Evolutionary conservation across 1,140 invertebrate genomes (phyloP).

Genomic region (Nylanderia fulva): DNA sequence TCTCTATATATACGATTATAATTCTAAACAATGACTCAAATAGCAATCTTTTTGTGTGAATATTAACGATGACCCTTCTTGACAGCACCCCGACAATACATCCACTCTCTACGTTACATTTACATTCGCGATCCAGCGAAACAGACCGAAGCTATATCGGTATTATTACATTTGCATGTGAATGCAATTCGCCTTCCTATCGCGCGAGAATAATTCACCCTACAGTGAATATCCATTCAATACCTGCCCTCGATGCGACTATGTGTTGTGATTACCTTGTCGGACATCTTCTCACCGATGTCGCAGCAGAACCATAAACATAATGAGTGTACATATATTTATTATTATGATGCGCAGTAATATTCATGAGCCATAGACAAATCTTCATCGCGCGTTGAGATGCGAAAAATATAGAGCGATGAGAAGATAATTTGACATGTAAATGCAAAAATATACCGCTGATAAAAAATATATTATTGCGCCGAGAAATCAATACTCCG

Average conservation of each 20-base stretch:
- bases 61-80: neutral
- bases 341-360: conserved; percentile 5
- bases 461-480: neutral
- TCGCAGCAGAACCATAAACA: conserved; percentile 2
- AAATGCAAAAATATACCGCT: neutral
- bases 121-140: conserved; percentile 29
- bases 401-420: neutral
- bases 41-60: neutral
- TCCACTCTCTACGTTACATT: conserved; percentile 25
- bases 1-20: neutral
- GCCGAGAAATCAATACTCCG: neutral
- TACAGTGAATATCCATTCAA: conserved; percentile 49
- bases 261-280: conserved; percentile 49
- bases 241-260: conserved; percentile 31
- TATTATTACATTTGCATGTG: conserved; percentile 63
- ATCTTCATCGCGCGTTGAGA: neutral
- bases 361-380: conserved; percentile 5
- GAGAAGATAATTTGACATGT: neutral
- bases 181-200: conserved; percentile 48
- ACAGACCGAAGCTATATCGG: conserved; percentile 32
- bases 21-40: neutral
- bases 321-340: conserved; percentile 6
- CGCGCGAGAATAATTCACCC: conserved; percentile 41
- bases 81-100: neutral
- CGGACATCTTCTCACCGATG: conserved; percentile 33